phyloP scores from a whole-genome alignment of 2,888 invertebrate species.

The Dinocampus coccinellae region DNA sequence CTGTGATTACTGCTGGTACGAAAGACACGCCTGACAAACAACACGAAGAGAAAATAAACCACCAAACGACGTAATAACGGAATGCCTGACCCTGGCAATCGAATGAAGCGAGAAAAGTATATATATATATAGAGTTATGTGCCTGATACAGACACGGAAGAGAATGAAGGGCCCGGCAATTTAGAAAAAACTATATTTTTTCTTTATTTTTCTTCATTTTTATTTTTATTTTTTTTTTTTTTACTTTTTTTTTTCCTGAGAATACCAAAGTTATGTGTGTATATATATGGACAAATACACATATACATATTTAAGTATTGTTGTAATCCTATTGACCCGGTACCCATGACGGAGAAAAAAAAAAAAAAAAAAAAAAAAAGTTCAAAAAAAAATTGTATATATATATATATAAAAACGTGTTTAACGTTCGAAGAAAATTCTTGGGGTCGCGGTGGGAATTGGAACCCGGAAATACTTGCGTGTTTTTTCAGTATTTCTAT shows the following conservation, averaged over 20 bases:
- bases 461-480: background rate
- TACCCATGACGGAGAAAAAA: constrained; percentile 7
- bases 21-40: constrained; percentile 31
- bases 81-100: constrained; percentile 50
- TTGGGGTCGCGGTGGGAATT: background rate
- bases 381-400: constrained; percentile 1
- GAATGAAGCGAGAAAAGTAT: constrained; percentile 35
- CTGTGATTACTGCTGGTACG: background rate
- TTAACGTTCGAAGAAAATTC: constrained; percentile 28
- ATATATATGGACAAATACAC: background rate
- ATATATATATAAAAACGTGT: constrained; percentile 14
- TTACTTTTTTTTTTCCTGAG: constrained; percentile 7
- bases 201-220: background rate
- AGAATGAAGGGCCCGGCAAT: constrained; percentile 19
- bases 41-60: constrained; percentile 46
- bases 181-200: no score
- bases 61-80: constrained; percentile 47
- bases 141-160: constrained; percentile 25
- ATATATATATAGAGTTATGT: background rate
- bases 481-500: background rate
- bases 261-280: background rate
- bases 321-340: constrained; percentile 19
- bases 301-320: background rate
- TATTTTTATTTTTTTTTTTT: background rate
- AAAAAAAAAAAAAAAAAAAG: background rate